These are phyloP conservation scores for Fissipunctia ypsillon DNA, from an alignment of 2,888 invertebrate genomes.

Conservation along the genomic window DNA sequence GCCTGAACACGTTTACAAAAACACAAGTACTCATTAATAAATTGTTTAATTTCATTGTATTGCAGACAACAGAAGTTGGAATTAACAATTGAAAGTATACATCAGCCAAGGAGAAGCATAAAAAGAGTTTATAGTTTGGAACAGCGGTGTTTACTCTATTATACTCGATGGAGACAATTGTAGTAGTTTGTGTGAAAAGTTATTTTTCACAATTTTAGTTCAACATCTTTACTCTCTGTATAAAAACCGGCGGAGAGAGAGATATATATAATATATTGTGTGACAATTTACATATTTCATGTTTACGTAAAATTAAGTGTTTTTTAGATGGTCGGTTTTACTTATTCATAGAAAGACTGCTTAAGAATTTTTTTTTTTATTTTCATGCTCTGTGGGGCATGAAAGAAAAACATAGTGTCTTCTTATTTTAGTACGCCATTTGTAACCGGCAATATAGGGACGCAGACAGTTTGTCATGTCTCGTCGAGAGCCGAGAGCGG, in stretches of 20 bases:
- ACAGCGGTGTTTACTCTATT: no score
- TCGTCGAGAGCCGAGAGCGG: conserved; percentile 21
- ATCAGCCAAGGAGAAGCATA: not conserved
- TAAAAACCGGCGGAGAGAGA: not conserved
- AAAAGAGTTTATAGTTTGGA: not conserved
- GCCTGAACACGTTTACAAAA: no score
- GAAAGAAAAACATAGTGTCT: conserved; percentile 53
- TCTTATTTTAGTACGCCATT: conserved; percentile 43
- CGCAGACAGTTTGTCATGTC: conserved; percentile 46
- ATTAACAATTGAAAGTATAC: not conserved
- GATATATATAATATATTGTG: conserved; percentile 4
- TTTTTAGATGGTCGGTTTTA: conserved; percentile 28
- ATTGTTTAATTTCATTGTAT: no score
- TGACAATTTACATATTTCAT: conserved; percentile 45
- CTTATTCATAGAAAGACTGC: conserved; percentile 46
- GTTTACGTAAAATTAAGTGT: conserved; percentile 34
- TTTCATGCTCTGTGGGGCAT: conserved; percentile 49
- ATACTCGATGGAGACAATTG: not conserved
- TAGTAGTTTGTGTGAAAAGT: not conserved
- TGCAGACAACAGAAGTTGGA: no score
- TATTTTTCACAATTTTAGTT: not conserved
- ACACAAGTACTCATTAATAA: no score
- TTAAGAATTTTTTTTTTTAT: conserved; percentile 34
- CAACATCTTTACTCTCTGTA: not conserved
- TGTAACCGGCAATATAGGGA: conserved; percentile 34